Conservation (phyloP, 2,797 vertebrate species). For the Atherinosoma microstoma region DNA sequence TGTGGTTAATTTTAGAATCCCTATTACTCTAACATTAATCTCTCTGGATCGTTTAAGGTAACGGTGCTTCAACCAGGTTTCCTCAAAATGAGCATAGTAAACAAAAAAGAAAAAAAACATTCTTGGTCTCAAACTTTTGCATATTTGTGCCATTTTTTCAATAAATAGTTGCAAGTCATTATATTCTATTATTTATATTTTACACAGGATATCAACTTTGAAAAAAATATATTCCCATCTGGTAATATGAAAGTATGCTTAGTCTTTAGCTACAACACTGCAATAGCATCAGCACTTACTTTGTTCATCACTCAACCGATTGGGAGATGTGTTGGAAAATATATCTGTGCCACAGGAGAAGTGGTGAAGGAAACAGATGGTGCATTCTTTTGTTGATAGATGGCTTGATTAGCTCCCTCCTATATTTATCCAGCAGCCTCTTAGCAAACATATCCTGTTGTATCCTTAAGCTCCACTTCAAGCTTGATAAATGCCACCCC, state of each 20-base stretch:
- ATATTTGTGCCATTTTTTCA: neutral
- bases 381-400: conserved; percentile 53
- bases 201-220: neutral
- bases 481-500: conserved; percentile 73
- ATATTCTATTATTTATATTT: neutral
- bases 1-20: neutral
- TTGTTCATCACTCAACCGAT: conserved; percentile 25
- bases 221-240: neutral
- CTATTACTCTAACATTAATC: neutral
- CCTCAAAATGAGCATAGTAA: neutral
- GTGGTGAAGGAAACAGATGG: conserved; percentile 51
- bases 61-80: neutral
- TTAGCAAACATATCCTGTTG: conserved; percentile 57
- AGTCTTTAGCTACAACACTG: conserved; percentile 12
- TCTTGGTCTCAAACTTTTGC: neutral
- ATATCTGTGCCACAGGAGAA: conserved; percentile 31
- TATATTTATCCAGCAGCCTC: conserved; percentile 65
- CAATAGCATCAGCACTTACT: conserved; percentile 3
- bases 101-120: too few relatives aligned
- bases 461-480: conserved; percentile 60
- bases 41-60: neutral
- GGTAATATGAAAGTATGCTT: conserved; percentile 16
- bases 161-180: neutral
- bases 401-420: conserved; percentile 58
- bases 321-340: conserved; percentile 14